These are phyloP conservation scores for Leptopilina clavipes DNA, from an alignment of 1,140 invertebrate genomes.

Conservation along the genomic window DNA sequence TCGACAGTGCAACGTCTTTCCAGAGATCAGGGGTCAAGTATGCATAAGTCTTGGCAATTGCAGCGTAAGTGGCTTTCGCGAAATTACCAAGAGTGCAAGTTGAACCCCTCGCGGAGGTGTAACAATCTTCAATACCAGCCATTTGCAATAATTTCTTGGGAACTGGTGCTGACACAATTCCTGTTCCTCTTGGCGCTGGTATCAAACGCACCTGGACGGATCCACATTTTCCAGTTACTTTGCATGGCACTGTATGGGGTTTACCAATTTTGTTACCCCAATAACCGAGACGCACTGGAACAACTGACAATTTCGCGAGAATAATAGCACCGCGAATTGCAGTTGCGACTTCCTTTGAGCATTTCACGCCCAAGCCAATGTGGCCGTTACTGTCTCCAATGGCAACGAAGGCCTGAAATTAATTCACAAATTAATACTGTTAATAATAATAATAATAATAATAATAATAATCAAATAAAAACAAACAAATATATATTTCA, in stretches of 20 bases:
- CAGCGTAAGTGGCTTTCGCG: slow-evolving; percentile 98
- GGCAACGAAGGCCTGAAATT: slow-evolving; percentile 83
- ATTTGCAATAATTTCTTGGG: slow-evolving; percentile 99
- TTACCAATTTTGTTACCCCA: slow-evolving; percentile 99
- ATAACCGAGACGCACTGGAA: slow-evolving; percentile 98
- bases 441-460: no score
- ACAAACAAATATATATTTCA: no score
- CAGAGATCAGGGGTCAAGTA: slow-evolving; percentile 99
- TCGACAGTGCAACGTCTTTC: slow-evolving; percentile 92
- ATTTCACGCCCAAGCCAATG: slow-evolving; percentile 99
- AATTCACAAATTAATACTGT: no score
- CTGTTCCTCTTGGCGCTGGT: slow-evolving; percentile 99
- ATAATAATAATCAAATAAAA: no score
- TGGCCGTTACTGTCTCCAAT: slow-evolving; percentile 99
- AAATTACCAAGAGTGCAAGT: slow-evolving; percentile 99
- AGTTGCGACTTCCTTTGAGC: slow-evolving; percentile 99
- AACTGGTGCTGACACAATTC: slow-evolving; percentile 99
- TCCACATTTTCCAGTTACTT: slow-evolving; percentile 99
- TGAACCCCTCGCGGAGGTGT: slow-evolving; percentile 96
- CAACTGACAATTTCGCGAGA: slow-evolving; percentile 97
- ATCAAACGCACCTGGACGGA: slow-evolving; percentile 97
- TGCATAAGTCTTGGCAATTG: slow-evolving; percentile 98
- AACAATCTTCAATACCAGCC: slow-evolving; percentile 99
- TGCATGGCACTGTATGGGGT: slow-evolving; percentile 99
- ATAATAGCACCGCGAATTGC: slow-evolving; percentile 99